A percentile compares a stretch with the other conserved stretches of the same genome.
phyloP scores from a whole-genome alignment of 2,113 vertebrate genomes.

The Neodon shergylaensis region DNA sequence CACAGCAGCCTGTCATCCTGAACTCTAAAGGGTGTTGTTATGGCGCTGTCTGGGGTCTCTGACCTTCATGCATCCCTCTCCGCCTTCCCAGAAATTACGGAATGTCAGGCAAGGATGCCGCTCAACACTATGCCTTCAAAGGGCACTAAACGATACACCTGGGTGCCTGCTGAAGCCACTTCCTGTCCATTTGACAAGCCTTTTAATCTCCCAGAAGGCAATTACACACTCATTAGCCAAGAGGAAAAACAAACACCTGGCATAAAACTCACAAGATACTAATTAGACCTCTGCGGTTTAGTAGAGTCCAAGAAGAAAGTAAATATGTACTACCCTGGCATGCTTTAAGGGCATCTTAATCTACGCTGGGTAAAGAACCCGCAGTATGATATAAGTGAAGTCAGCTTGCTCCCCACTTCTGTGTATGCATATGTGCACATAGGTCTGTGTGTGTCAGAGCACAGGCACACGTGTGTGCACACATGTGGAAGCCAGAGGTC shows the following conservation, averaged over 20 bases:
- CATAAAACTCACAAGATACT: not conserved
- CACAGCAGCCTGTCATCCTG: constrained; percentile 50
- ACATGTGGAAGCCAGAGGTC: not conserved
- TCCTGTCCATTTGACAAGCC: no score
- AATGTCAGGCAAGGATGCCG: not conserved
- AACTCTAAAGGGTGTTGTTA: constrained; percentile 20
- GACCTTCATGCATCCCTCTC: not conserved
- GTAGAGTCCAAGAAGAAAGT: constrained; percentile 40
- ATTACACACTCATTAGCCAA: constrained; percentile 29
- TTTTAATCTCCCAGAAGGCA: constrained; percentile 40
- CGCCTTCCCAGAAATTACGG: not conserved
- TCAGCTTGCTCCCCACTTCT: not conserved
- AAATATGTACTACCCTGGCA: not conserved
- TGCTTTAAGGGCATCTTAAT: not conserved
- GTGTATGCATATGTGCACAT: no score
- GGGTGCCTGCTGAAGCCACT: not conserved
- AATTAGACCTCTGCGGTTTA: constrained; percentile 24
- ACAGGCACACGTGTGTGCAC: not conserved
- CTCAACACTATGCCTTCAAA: not conserved
- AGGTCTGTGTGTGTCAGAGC: not conserved
- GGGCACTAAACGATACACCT: not conserved
- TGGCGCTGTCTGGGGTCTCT: constrained; percentile 35
- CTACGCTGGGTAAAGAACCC: not conserved
- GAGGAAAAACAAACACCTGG: constrained; percentile 42
- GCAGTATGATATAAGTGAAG: not conserved